Percentiles rank a stretch among this genome's conserved stretches.
These are phyloP conservation scores for Rotaria macrura DNA, from an alignment of 2,888 invertebrate genomes.

Conservation along the genomic window DNA sequence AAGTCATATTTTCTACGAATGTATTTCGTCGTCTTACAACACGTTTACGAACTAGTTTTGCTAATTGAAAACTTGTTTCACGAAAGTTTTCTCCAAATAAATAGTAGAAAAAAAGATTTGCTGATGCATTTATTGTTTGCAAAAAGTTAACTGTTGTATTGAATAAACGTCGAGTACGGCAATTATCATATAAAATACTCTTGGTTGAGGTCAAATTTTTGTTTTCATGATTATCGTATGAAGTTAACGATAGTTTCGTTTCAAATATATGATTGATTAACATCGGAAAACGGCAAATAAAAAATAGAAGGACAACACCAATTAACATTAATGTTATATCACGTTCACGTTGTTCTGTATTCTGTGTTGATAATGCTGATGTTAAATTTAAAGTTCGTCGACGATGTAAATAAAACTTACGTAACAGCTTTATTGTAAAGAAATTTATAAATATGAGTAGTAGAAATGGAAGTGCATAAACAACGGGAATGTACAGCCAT, in stretches of 20 bases:
- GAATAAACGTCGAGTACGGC: neutral
- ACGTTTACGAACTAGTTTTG: neutral
- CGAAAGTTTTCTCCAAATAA: neutral
- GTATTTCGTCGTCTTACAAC: neutral
- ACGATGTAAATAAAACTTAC: constrained; percentile 11
- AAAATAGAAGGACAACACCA: constrained; percentile 32
- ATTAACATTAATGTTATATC: constrained; percentile 29
- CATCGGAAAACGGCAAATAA: constrained; percentile 32
- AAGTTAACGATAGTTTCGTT: neutral
- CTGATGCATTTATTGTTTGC: neutral
- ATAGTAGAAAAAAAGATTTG: neutral
- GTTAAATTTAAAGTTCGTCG: neutral
- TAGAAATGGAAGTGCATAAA: constrained; percentile 28
- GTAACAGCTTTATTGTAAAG: constrained; percentile 20
- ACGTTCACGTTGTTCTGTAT: neutral
- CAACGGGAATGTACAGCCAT: constrained; percentile 30
- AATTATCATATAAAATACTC: neutral
- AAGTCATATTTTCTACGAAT: neutral
- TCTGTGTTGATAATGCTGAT: neutral
- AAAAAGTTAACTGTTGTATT: constrained; percentile 14
- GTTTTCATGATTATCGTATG: neutral
- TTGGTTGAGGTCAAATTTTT: neutral
- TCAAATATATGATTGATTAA: constrained; percentile 28
- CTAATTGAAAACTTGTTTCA: neutral
- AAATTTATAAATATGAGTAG: constrained; percentile 30